Evolutionary conservation across 2,113 vertebrate genomes (phyloP).

Genomic region (Lepisosteus osseus): DNA sequence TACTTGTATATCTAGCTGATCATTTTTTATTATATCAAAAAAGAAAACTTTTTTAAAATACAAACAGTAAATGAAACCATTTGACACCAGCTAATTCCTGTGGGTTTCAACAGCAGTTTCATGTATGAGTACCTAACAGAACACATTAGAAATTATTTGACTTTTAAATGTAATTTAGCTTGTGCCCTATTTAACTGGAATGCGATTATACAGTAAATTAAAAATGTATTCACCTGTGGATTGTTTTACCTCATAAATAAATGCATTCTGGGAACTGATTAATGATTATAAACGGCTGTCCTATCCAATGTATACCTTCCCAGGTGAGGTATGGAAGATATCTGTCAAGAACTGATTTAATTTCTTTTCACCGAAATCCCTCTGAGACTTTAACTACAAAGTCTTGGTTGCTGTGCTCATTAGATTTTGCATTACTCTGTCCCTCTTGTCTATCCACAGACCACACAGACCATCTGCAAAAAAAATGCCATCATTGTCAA

Average conservation of each 20-base stretch:
- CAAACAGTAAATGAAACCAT: constrained; percentile 63
- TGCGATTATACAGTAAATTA: constrained; percentile 88
- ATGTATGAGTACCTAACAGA: not conserved
- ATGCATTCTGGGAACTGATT: constrained; percentile 80
- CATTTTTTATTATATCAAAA: constrained; percentile 7
- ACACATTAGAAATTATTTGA: constrained; percentile 76
- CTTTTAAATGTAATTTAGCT: constrained; percentile 91
- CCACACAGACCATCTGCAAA: constrained; percentile 56
- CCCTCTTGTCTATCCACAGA: constrained; percentile 69
- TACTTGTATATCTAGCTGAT: too few relatives aligned
- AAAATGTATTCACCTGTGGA: constrained; percentile 83
- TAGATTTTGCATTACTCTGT: constrained; percentile 52
- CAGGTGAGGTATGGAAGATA: constrained; percentile 70
- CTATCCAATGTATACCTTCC: constrained; percentile 66
- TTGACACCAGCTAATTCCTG: constrained; percentile 61
- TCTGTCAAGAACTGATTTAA: constrained; percentile 80
- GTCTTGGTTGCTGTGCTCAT: constrained; percentile 53
- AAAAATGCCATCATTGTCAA: constrained; percentile 69
- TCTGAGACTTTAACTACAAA: constrained; percentile 59
- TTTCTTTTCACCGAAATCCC: constrained; percentile 70
- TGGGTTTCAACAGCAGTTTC: constrained; percentile 32
- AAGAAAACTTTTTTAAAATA: constrained; percentile 51
- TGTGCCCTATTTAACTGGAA: constrained; percentile 79
- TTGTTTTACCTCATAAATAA: constrained; percentile 87
- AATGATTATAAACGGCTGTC: constrained; percentile 75